phyloP scores from a whole-genome alignment of 2,113 vertebrate genomes.

The Colinus virginianus region DNA sequence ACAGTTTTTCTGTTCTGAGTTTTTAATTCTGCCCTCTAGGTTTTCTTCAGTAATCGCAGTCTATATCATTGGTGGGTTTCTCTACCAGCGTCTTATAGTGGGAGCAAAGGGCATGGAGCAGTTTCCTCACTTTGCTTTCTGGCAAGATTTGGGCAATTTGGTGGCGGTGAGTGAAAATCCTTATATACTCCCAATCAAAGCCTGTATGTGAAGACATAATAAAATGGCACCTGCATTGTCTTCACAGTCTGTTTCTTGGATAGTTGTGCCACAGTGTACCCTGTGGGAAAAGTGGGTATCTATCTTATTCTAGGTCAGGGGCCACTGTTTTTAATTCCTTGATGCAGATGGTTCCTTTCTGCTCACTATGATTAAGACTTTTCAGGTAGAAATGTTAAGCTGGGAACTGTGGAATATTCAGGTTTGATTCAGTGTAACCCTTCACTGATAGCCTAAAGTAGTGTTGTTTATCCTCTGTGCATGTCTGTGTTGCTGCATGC shows the following conservation, averaged over 20 bases:
- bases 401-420: neutral
- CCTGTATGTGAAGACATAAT: neutral
- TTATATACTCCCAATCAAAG: neutral
- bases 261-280: neutral
- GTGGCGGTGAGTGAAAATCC: conserved; percentile 85
- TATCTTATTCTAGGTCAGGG: neutral
- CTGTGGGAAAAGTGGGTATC: neutral
- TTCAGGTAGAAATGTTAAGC: neutral
- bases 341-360: neutral
- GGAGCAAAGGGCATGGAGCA: conserved; percentile 97
- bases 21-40: conserved; percentile 69
- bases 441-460: neutral
- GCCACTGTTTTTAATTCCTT: neutral
- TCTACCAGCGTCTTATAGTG: conserved; percentile 93
- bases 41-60: conserved; percentile 83
- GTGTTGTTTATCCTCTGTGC: neutral
- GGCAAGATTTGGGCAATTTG: conserved; percentile 94
- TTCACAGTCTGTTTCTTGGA: neutral
- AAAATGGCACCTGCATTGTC: neutral
- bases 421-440: neutral
- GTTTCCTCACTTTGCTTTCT: conserved; percentile 93
- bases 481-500: neutral
- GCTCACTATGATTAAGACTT: neutral
- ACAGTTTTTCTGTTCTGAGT: neutral
- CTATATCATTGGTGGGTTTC: conserved; percentile 92